Evolutionary conservation across 2,797 vertebrate genomes (phyloP).

Genomic region (Melanogrammus aeglefinus): DNA sequence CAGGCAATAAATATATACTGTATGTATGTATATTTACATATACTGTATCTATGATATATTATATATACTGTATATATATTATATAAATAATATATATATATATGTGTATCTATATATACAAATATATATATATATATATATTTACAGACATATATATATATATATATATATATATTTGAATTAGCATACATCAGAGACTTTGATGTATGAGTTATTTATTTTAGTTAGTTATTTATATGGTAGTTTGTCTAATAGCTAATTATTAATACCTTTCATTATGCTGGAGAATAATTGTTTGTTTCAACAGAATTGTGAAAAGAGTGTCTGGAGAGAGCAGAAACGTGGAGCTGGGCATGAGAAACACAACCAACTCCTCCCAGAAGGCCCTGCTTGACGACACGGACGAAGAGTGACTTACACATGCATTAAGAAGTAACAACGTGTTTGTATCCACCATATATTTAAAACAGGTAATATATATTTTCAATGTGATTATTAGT

Average conservation of each 20-base stretch:
- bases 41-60: too few species aligned
- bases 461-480: background rate
- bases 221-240: background rate
- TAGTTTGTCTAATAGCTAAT: background rate
- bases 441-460: background rate
- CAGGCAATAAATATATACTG: too few species aligned
- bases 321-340: constrained; percentile 44
- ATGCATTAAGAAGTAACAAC: background rate
- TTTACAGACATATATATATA: too few species aligned
- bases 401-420: constrained; percentile 82
- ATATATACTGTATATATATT: too few species aligned
- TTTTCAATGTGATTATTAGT: background rate
- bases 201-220: too few species aligned
- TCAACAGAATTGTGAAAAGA: constrained; percentile 68
- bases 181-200: background rate
- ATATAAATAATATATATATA: too few species aligned
- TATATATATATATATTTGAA: too few species aligned
- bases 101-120: too few species aligned
- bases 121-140: too few species aligned
- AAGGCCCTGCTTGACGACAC: constrained; percentile 81
- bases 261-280: background rate
- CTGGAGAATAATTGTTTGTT: background rate
- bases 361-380: constrained; percentile 58
- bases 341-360: constrained; percentile 78
- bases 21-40: too few species aligned